These are phyloP conservation scores for Ferrisia virgata DNA, from an alignment of 2,888 invertebrate species.

Conservation along the genomic window DNA sequence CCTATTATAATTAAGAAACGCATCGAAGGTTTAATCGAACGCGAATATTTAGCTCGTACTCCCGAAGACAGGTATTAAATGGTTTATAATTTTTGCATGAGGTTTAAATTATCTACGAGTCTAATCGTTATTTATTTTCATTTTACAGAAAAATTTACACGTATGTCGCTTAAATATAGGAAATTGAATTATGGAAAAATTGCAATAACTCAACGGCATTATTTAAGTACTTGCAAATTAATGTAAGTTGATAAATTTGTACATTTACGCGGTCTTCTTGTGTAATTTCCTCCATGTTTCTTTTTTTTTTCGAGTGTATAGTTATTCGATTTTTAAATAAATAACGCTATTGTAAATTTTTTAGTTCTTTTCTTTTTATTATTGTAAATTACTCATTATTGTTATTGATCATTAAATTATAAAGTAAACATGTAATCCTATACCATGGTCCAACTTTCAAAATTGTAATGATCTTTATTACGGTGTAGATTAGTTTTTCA, in stretches of 20 bases:
- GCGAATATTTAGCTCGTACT: conserved; percentile 96
- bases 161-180: conserved; percentile 29
- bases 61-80: conserved; percentile 76
- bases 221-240: conserved; percentile 37
- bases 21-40: conserved; percentile 97
- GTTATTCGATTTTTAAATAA: not conserved
- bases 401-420: too few relatives aligned
- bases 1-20: conserved; percentile 98
- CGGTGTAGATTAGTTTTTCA: too few relatives aligned
- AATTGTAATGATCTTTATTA: too few relatives aligned
- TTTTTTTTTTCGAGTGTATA: not conserved
- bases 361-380: not conserved
- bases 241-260: conserved; percentile 32
- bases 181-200: conserved; percentile 8
- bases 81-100: not conserved
- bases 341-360: conserved; percentile 4
- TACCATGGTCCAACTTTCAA: too few relatives aligned
- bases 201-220: conserved; percentile 4
- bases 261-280: not conserved
- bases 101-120: not conserved
- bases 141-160: conserved; percentile 41
- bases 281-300: not conserved
- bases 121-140: not conserved
- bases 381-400: not conserved
- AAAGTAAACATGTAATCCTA: too few relatives aligned